Conservation (phyloP, 2,797 vertebrate genomes). For the Danio jaintianensis region DNA sequence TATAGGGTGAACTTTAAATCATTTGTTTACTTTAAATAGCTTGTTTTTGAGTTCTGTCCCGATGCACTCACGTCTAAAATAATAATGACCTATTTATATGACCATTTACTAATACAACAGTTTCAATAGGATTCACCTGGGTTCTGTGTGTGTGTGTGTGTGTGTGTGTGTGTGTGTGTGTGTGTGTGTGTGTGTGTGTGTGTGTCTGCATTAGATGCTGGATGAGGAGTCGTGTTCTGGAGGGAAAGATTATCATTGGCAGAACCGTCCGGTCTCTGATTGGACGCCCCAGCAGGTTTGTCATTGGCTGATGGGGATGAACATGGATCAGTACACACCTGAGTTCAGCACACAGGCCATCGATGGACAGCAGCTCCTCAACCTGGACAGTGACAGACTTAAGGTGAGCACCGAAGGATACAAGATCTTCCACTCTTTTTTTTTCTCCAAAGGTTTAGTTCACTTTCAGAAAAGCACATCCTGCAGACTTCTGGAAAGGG, state of each 20-base stretch:
- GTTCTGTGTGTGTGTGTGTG: background rate
- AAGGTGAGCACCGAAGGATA: slow-evolving; percentile 87
- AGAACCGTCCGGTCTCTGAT: slow-evolving; percentile 85
- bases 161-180: slow-evolving; percentile 28
- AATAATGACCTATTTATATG: no score
- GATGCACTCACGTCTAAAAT: no score
- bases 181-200: slow-evolving; percentile 6
- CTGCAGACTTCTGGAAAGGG: no score
- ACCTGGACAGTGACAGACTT: slow-evolving; percentile 87
- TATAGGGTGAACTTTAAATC: no score
- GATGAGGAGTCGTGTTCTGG: slow-evolving; percentile 82
- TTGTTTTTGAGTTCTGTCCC: no score
- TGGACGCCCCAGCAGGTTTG: slow-evolving; percentile 91
- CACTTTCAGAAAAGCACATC: no score
- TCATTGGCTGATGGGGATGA: slow-evolving; percentile 90
- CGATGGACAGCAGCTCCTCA: slow-evolving; percentile 85
- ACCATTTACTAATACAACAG: no score
- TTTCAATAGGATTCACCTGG: background rate
- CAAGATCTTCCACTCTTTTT: no score
- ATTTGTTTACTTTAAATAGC: no score
- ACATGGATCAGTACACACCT: slow-evolving; percentile 88
- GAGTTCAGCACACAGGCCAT: slow-evolving; percentile 86
- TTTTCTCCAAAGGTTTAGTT: no score
- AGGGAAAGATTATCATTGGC: slow-evolving; percentile 91
- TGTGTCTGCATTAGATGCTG: slow-evolving; percentile 74